These are phyloP conservation scores for Oscarella lobularis DNA, from an alignment of 37 sponge, comb jelly and placozoan species.

Conservation along the genomic window DNA sequence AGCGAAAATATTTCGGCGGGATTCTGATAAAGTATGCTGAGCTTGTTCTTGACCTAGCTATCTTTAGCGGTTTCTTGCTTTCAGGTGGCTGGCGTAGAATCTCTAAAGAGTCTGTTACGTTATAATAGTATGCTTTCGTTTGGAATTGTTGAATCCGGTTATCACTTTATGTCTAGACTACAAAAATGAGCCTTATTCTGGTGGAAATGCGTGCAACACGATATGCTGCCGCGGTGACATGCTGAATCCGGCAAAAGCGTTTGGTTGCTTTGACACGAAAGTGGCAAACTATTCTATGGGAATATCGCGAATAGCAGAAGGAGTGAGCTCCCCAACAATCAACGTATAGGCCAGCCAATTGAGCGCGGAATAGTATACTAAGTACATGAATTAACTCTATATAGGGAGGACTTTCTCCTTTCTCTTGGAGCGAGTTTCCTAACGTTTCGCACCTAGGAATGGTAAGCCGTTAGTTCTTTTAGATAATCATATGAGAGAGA, in stretches of 20 bases:
- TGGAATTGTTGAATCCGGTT: neutral
- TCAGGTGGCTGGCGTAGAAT: conserved; percentile 24
- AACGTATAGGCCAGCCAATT: too few relatives aligned
- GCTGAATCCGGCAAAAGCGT: neutral
- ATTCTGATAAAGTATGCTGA: conserved; percentile 29
- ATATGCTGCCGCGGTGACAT: conserved; percentile 57
- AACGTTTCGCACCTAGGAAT: too few relatives aligned
- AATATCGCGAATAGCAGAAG: neutral
- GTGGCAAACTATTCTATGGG: conserved; percentile 7
- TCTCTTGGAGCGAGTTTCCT: too few relatives aligned
- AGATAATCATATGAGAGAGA: too few relatives aligned
- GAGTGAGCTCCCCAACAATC: neutral
- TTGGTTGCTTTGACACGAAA: conserved; percentile 50
- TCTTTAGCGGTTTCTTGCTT: too few relatives aligned
- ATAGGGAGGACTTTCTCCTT: too few relatives aligned
- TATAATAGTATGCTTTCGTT: conserved; percentile 23
- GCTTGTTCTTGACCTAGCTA: too few relatives aligned
- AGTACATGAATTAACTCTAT: too few relatives aligned
- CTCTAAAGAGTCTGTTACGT: conserved; percentile 27
- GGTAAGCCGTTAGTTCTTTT: too few relatives aligned
- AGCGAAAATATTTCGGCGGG: conserved; percentile 53
- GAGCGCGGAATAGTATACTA: too few relatives aligned
- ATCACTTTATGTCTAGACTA: conserved; percentile 19
- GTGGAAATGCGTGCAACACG: conserved; percentile 32
- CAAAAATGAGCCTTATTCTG: conserved; percentile 32